These are phyloP conservation scores for Ceyx cyanopectus DNA, from an alignment of 2,113 vertebrate genomes.

Conservation along the genomic window DNA sequence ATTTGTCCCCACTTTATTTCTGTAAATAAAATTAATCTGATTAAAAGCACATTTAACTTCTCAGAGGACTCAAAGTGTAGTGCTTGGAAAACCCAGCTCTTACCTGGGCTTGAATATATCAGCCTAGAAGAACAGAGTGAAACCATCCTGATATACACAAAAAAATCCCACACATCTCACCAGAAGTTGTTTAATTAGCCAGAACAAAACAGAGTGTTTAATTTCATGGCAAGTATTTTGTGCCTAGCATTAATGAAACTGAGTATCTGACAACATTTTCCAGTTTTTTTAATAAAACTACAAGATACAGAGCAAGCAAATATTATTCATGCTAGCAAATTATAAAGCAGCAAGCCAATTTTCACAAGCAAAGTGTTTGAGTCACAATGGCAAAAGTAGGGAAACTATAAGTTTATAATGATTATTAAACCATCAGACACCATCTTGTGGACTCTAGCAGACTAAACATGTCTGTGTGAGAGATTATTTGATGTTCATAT, in stretches of 20 bases:
- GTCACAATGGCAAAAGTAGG: not conserved
- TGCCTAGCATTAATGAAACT: not conserved
- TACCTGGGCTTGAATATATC: not conserved
- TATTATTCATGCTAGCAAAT: not conserved
- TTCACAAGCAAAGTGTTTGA: not conserved
- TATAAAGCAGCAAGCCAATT: not conserved
- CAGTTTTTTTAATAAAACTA: not conserved
- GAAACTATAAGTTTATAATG: not conserved
- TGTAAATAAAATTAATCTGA: not conserved
- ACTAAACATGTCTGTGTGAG: not conserved
- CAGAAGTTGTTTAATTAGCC: not conserved
- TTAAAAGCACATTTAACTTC: not conserved
- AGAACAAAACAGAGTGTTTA: not conserved
- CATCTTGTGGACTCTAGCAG: slow-evolving; percentile 38
- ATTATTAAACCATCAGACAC: slow-evolving; percentile 18
- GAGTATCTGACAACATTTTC: not conserved
- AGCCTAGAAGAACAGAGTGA: not conserved
- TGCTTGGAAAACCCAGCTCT: not conserved
- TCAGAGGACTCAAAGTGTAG: not conserved
- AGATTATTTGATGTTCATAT: not conserved
- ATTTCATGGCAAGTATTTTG: not conserved
- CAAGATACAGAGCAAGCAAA: not conserved
- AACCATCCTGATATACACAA: not conserved
- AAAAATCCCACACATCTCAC: not conserved
- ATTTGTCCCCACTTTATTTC: not conserved